A percentile compares a stretch with the other conserved stretches of the same genome.
phyloP scores from a whole-genome alignment of 2,113 vertebrate genomes.

The Pituophis catenifer region DNA sequence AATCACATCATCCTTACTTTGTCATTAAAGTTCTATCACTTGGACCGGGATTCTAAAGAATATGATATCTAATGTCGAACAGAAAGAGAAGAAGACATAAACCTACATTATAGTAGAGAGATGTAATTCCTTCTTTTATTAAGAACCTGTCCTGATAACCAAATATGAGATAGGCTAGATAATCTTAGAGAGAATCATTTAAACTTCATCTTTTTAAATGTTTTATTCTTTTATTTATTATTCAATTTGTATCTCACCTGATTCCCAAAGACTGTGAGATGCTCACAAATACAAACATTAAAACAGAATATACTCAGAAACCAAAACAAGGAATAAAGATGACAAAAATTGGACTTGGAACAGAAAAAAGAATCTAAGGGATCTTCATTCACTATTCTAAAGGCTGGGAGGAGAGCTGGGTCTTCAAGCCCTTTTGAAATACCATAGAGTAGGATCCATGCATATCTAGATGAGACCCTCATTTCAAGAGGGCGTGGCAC shows the following conservation, averaged over 20 bases:
- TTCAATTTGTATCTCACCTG: background rate
- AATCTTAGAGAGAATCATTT: background rate
- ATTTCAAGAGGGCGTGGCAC: background rate
- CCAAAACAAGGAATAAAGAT: background rate
- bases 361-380: background rate
- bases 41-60: slow-evolving; percentile 50
- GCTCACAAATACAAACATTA: background rate
- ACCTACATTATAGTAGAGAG: slow-evolving; percentile 26
- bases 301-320: background rate
- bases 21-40: slow-evolving; percentile 44
- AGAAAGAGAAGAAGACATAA: slow-evolving; percentile 41
- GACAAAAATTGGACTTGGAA: background rate
- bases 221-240: background rate
- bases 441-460: background rate
- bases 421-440: background rate
- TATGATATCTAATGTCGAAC: slow-evolving; percentile 21
- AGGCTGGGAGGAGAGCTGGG: background rate
- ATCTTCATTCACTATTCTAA: background rate
- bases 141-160: background rate
- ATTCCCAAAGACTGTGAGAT: background rate
- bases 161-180: background rate
- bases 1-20: background rate
- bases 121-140: slow-evolving; percentile 30
- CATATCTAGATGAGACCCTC: background rate
- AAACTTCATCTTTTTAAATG: background rate